These are phyloP conservation scores for Rhyacichthys aspro DNA, from an alignment of 2,797 vertebrate genomes.

Conservation along the genomic window DNA sequence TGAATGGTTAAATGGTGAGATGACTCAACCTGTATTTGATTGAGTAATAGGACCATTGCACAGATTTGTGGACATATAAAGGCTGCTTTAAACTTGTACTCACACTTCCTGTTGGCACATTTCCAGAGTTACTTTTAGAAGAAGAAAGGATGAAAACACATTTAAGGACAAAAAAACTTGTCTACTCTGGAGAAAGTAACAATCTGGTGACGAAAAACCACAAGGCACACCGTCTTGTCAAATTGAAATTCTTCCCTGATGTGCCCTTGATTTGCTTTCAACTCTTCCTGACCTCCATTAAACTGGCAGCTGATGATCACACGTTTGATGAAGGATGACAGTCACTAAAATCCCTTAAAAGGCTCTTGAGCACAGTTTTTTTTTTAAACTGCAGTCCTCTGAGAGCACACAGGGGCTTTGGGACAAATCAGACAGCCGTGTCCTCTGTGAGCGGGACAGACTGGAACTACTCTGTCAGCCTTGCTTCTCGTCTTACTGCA, in stretches of 20 bases:
- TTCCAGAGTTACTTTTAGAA: not conserved
- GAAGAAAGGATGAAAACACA: not conserved
- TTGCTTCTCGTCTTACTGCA: slow-evolving; percentile 6
- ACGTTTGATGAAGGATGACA: not conserved
- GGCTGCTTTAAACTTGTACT: no score
- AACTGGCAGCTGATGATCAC: not conserved
- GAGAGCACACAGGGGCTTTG: slow-evolving; percentile 13
- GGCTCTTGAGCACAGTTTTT: not conserved
- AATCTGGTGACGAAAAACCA: no score
- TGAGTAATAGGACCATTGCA: not conserved
- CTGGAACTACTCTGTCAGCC: slow-evolving; percentile 6
- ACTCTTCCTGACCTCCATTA: no score
- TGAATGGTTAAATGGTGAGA: not conserved
- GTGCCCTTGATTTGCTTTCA: no score
- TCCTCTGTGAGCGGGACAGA: slow-evolving; percentile 14
- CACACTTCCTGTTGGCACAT: not conserved
- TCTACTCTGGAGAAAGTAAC: no score
- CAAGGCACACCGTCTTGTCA: no score
- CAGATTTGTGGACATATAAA: not conserved
- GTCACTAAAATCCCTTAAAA: slow-evolving; percentile 23
- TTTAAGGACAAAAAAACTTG: no score
- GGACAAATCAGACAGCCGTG: slow-evolving; percentile 27
- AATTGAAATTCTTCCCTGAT: no score
- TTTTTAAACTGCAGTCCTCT: slow-evolving; percentile 32
- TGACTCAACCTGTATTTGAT: not conserved